Conservation (phyloP, 2,888 invertebrate species). For the Diabrotica balteata region DNA sequence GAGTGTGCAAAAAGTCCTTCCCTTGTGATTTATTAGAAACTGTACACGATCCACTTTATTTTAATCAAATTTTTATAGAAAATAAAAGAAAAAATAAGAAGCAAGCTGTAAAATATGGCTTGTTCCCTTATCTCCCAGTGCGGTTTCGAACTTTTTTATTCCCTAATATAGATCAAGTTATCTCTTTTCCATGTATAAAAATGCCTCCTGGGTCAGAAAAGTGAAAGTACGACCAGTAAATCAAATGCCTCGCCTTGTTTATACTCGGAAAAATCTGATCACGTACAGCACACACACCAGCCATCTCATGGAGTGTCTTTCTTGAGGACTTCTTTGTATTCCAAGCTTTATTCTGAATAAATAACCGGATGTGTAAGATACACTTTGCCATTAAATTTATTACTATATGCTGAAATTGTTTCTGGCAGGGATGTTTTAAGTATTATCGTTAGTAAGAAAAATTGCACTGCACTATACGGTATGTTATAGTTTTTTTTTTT, state of each 20-base stretch:
- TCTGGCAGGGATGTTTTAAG: not conserved
- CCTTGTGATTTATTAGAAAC: no score
- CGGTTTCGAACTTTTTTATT: no score
- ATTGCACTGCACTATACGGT: no score
- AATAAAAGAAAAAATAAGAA: no score
- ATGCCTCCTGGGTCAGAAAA: not conserved
- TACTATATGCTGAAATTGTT: conserved; percentile 20
- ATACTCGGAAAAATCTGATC: conserved; percentile 15
- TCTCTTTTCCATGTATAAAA: not conserved
- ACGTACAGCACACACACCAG: conserved; percentile 13
- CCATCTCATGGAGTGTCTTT: not conserved
- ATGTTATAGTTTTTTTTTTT: no score
- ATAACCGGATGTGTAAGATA: conserved; percentile 13
- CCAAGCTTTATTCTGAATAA: conserved; percentile 8
- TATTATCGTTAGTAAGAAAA: no score
- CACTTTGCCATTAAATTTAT: conserved; percentile 19
- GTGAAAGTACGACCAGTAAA: conserved; percentile 15
- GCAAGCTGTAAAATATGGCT: no score
- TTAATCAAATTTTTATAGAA: no score
- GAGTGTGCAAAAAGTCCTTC: no score
- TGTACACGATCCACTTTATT: no score
- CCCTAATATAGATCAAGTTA: no score
- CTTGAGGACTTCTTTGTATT: conserved; percentile 19
- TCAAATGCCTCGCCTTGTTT: conserved; percentile 16
- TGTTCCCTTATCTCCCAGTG: no score